These are phyloP conservation scores for Lasioglossum vierecki DNA, from an alignment of 2,888 invertebrate genomes.

Conservation along the genomic window DNA sequence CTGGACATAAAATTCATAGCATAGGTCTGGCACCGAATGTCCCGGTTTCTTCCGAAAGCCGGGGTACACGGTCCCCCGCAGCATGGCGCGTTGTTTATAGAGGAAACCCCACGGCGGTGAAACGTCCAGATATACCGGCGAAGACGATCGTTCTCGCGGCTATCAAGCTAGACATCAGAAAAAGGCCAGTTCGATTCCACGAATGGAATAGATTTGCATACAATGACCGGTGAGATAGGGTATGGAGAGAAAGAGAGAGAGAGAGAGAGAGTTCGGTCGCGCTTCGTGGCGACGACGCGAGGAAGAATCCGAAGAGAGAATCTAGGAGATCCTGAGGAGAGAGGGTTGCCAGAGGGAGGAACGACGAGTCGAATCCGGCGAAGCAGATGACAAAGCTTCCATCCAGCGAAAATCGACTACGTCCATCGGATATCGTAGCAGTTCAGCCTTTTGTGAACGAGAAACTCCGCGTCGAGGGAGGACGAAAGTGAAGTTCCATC, in stretches of 20 bases:
- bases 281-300: constrained; percentile 52
- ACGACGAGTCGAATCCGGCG: constrained; percentile 56
- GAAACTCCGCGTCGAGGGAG: constrained; percentile 15
- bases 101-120: constrained; percentile 61
- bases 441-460: constrained; percentile 37
- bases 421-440: constrained; percentile 48
- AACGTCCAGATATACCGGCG: constrained; percentile 63
- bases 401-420: constrained; percentile 68
- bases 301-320: constrained; percentile 8
- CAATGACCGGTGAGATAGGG: constrained; percentile 80
- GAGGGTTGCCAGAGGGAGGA: constrained; percentile 5
- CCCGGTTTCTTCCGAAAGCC: constrained; percentile 47
- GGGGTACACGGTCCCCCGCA: constrained; percentile 1
- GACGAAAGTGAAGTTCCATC: constrained; percentile 41
- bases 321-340: constrained; percentile 1
- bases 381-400: constrained; percentile 75
- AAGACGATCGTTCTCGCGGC: constrained; percentile 72
- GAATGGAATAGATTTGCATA: constrained; percentile 82
- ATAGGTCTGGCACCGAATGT: constrained; percentile 37
- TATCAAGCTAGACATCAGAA: constrained; percentile 82
- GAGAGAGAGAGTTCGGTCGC: constrained; percentile 44
- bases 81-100: constrained; percentile 34
- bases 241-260: constrained; percentile 48
- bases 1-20: constrained; percentile 48
- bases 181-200: constrained; percentile 80